Base-by-base conservation (phyloP, 2,113 vertebrate genomes). In the Globicephala melas region DNA sequence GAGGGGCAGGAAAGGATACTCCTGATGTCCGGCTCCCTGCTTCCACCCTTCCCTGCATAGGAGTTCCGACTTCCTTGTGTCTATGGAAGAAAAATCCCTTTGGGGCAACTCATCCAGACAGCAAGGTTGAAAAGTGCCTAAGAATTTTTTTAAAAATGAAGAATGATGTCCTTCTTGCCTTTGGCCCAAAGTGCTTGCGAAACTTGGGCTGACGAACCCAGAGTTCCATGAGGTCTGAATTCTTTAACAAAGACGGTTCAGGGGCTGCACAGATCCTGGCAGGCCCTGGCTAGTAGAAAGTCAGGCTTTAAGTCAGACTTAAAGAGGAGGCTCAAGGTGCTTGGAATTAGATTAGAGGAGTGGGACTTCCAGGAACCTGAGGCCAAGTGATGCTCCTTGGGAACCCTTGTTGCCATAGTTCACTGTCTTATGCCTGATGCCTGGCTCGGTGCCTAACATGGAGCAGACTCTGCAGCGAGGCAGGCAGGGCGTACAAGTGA, bases 101-200 rank as follows among this genome's bases (percentile, higher is more conserved):
- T 81, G 91, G 74, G 88, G 63, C 89, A 84, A 63, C 84, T 76
- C 87, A 44, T 80, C 92, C 76, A 94, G 94, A 97, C 94, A 96
- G 55, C 92, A 96, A 96, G 94, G 88, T 74, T 94, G 88, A 67
- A 97, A 97, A 97, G 95, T 97, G 97, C 97, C 83, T 94, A 89
- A 74, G 31, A 67, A 50, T n/a, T 90, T 73, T 47, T 92, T 80
- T 65, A 21, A 13, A 81, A 93, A 67, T 36, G 58, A 95, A 95
- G 62, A 96, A 70, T 36, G 6, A 31, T 55, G 31, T 82, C 79
- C 89, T 96, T 96, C 94, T 18, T 95, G 94, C 81, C 91, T 84
- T 97, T 70, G 89, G 50, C 92, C 77, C 95, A 96, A 98, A 97
- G 95, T 92, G 94, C 96, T 95, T 89, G 60, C 25, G 87, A 96